These are phyloP conservation scores for Bucco capensis DNA, from an alignment of 2,113 vertebrate species.

Conservation along the genomic window DNA sequence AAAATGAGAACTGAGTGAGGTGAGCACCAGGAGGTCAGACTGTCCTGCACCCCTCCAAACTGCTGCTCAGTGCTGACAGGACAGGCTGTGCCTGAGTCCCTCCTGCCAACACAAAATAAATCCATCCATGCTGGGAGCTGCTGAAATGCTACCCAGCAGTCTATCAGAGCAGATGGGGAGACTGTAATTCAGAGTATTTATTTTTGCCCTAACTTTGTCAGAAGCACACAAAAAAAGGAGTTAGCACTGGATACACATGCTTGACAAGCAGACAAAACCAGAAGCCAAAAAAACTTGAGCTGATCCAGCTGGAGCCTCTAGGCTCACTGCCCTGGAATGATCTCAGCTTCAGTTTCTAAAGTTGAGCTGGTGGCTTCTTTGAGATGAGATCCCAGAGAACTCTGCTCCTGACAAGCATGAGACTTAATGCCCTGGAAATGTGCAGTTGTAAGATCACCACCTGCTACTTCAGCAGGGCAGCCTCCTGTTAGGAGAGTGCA, in stretches of 20 bases:
- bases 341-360: neutral
- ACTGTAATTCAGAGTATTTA: slow-evolving; percentile 22
- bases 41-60: neutral
- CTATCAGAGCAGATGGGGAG: slow-evolving; percentile 50
- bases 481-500: neutral
- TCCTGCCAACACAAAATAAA: slow-evolving; percentile 31
- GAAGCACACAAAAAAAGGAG: neutral
- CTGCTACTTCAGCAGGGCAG: neutral
- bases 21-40: neutral
- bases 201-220: slow-evolving; percentile 47
- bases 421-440: slow-evolving; percentile 4
- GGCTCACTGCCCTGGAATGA: neutral
- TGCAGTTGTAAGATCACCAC: neutral
- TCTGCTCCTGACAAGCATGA: neutral
- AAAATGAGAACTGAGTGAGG: neutral
- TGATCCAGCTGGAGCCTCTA: slow-evolving; percentile 14
- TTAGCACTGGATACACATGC: neutral
- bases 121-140: neutral
- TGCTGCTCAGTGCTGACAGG: neutral
- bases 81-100: slow-evolving; percentile 3
- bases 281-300: slow-evolving; percentile 27
- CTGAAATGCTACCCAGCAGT: slow-evolving; percentile 34
- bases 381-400: neutral
- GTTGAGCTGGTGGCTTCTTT: slow-evolving; percentile 1
- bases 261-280: slow-evolving; percentile 22